Percentiles rank a stretch among this genome's conserved stretches.
Conservation (phyloP, 1,140 invertebrate genomes). For the Agrypnia vestita region DNA sequence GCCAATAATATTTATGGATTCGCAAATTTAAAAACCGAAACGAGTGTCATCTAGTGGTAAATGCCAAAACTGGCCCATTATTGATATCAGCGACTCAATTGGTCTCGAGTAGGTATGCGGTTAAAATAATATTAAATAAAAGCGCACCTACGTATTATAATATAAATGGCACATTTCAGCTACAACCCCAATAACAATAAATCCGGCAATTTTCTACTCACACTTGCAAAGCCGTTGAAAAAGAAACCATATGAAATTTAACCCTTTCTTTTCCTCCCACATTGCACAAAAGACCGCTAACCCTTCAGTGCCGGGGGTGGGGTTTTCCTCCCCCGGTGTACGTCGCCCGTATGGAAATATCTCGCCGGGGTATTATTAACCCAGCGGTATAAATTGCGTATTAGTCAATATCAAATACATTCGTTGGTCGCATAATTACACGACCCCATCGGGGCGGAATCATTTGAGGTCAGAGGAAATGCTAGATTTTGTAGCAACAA, state of each 20-base stretch:
- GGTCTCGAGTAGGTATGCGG: too few species aligned
- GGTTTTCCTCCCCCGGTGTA: slow-evolving; percentile 15
- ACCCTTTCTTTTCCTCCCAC: slow-evolving; percentile 34
- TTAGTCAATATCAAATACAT: slow-evolving; percentile 61
- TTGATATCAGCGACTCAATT: too few species aligned
- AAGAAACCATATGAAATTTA: slow-evolving; percentile 28
- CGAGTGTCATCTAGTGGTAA: too few species aligned
- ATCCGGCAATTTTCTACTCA: neutral
- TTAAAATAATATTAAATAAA: too few species aligned
- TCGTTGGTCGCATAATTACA: slow-evolving; percentile 44
- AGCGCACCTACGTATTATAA: too few species aligned
- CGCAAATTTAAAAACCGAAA: too few species aligned
- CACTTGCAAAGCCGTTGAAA: neutral
- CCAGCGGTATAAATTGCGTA: slow-evolving; percentile 59
- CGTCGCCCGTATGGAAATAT: slow-evolving; percentile 1
- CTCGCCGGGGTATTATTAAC: slow-evolving; percentile 43
- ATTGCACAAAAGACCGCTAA: slow-evolving; percentile 12
- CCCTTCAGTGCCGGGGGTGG: slow-evolving; percentile 11
- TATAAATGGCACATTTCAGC: too few species aligned
- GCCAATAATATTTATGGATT: too few species aligned
- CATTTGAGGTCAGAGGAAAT: too few species aligned
- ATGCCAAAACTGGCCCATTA: too few species aligned
- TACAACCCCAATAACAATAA: neutral
- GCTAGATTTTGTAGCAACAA: too few species aligned
- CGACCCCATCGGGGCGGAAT: too few species aligned